phyloP scores from a whole-genome alignment of 2,113 vertebrate genomes.

The Pollachius pollachius region DNA sequence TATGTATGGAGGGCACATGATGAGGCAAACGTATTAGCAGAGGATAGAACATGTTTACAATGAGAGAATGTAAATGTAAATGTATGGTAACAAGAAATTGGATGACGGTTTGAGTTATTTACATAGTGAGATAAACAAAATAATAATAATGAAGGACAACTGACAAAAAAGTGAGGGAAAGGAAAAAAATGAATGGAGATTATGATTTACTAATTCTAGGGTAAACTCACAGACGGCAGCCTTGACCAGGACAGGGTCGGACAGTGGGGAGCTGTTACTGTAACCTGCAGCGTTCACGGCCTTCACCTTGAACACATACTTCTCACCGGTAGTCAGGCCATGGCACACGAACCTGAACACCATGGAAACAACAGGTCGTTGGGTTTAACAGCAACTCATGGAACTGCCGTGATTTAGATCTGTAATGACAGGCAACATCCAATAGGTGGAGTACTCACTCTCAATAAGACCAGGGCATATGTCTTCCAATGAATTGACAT shows the following conservation, averaged over 20 bases:
- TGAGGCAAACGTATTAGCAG: neutral
- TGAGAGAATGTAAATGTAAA: too few species aligned
- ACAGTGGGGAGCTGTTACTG: conserved; percentile 83
- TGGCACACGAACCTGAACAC: conserved; percentile 87
- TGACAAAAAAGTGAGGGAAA: neutral
- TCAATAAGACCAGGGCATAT: neutral
- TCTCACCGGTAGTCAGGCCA: conserved; percentile 79
- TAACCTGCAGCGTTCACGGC: conserved; percentile 97
- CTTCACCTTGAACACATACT: conserved; percentile 88
- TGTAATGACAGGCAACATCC: conserved; percentile 5
- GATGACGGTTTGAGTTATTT: too few species aligned
- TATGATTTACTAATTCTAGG: neutral
- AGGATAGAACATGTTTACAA: neutral
- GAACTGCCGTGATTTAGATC: neutral
- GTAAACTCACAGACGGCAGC: conserved; percentile 87
- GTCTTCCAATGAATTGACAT: too few species aligned
- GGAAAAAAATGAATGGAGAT: neutral
- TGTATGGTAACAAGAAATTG: too few species aligned
- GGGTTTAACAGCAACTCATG: too few species aligned
- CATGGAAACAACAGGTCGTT: neutral
- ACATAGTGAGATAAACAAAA: neutral
- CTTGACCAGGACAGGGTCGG: conserved; percentile 86
- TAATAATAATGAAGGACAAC: neutral
- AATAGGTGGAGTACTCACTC: neutral
- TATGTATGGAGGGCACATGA: neutral